Percentiles rank a stretch among this genome's conserved stretches.
Conservation (phyloP, 2,888 invertebrate species). For the Tortricodes alternella region DNA sequence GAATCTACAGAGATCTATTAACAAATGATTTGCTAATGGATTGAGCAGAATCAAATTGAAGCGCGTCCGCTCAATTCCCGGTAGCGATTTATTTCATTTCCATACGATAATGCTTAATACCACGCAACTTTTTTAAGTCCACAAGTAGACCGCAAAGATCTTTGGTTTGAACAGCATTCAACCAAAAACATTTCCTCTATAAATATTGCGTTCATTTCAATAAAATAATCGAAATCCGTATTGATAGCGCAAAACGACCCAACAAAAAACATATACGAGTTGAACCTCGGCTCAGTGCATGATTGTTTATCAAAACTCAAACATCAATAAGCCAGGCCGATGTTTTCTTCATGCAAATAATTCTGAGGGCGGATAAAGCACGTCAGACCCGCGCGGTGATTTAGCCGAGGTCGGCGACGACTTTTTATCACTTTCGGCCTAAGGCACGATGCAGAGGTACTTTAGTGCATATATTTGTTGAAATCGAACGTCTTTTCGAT, state of each 20-base stretch:
- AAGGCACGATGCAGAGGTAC: background rate
- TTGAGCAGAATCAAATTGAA: too few relatives aligned
- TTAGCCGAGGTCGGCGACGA: conserved; percentile 1
- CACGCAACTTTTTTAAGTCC: too few relatives aligned
- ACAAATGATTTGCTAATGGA: too few relatives aligned
- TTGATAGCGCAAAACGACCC: background rate
- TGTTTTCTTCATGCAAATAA: conserved; percentile 28
- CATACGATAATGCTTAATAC: too few relatives aligned
- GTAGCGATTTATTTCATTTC: too few relatives aligned
- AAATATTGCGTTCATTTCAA: background rate
- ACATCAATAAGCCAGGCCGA: conserved; percentile 24
- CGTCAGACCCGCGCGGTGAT: background rate
- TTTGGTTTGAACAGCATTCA: background rate
- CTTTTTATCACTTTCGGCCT: conserved; percentile 7
- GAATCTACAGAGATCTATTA: too few relatives aligned
- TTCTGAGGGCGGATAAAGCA: conserved; percentile 1
- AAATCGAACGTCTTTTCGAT: too few relatives aligned
- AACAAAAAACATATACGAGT: conserved; percentile 13
- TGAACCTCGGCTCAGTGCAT: conserved; percentile 1
- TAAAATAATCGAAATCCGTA: background rate
- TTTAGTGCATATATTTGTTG: too few relatives aligned
- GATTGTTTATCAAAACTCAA: conserved; percentile 29
- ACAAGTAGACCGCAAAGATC: background rate
- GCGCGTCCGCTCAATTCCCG: too few relatives aligned
- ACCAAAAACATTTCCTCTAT: background rate